A percentile compares a stretch with the other conserved stretches of the same genome.
These are phyloP conservation scores for Gorsachius magnificus DNA, from an alignment of 2,797 vertebrate genomes.

Conservation along the genomic window DNA sequence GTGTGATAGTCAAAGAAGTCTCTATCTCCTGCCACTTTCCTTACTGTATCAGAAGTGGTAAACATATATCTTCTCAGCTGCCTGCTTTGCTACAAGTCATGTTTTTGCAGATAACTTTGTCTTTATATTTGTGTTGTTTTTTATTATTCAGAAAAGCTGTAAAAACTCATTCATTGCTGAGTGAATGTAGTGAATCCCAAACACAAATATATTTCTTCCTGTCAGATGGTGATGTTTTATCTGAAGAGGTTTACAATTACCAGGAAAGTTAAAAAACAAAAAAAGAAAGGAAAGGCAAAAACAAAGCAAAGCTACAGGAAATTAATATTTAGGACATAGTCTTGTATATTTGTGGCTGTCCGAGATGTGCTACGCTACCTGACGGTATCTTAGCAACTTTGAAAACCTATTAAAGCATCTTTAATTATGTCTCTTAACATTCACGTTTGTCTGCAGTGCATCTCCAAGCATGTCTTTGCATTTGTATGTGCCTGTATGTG, in stretches of 20 bases:
- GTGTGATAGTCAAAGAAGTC: background rate
- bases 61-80: background rate
- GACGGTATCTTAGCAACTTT: conserved; percentile 58
- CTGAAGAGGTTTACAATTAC: conserved; percentile 8
- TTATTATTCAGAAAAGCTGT: conserved; percentile 29
- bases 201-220: background rate
- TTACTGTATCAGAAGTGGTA: background rate
- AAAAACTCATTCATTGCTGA: background rate
- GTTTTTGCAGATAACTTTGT: background rate
- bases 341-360: background rate
- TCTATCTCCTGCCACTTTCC: background rate
- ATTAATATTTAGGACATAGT: background rate
- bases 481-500: background rate
- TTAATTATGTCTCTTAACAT: conserved; percentile 27
- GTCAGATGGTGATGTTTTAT: conserved; percentile 9
- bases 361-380: background rate
- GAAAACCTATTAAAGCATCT: conserved; percentile 34
- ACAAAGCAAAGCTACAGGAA: background rate
- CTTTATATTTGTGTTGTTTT: conserved; percentile 2
- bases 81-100: background rate
- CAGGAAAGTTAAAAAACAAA: background rate
- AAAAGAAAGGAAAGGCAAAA: background rate
- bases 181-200: background rate
- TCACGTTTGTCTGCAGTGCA: background rate
- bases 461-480: background rate